These are phyloP conservation scores for Pseudomugil gertrudae DNA, from an alignment of 2,797 vertebrate species.

Conservation along the genomic window DNA sequence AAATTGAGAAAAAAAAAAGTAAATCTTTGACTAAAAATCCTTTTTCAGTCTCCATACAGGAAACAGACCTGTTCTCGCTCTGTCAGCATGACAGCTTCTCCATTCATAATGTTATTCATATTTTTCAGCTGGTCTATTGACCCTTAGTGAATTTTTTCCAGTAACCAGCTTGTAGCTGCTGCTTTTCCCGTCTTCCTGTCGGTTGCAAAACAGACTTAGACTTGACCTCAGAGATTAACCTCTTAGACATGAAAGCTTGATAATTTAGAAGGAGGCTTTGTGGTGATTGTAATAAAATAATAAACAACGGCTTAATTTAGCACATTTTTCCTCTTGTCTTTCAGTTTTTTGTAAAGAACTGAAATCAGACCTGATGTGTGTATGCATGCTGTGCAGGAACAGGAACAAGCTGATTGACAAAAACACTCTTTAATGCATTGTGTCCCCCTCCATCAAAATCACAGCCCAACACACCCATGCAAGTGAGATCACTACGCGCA, in stretches of 20 bases:
- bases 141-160: slow-evolving; percentile 16
- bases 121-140: not conserved
- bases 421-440: slow-evolving; percentile 46
- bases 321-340: slow-evolving; percentile 3
- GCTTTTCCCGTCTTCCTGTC: slow-evolving; percentile 25
- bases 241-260: slow-evolving; percentile 74
- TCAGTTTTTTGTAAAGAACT: not conserved
- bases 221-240: slow-evolving; percentile 79
- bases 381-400: slow-evolving; percentile 1
- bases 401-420: slow-evolving; percentile 44
- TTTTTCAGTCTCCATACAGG: slow-evolving; percentile 34
- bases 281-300: slow-evolving; percentile 73
- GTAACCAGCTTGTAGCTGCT: slow-evolving; percentile 3
- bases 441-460: slow-evolving; percentile 39
- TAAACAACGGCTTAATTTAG: slow-evolving; percentile 52
- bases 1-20: not conserved
- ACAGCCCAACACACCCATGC: slow-evolving; percentile 8
- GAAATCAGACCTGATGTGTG: slow-evolving; percentile 2
- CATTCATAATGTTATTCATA: slow-evolving; percentile 9
- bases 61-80: slow-evolving; percentile 49
- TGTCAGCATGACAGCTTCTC: slow-evolving; percentile 21
- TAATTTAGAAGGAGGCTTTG: slow-evolving; percentile 71
- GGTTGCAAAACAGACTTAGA: slow-evolving; percentile 43
- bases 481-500: slow-evolving; percentile 50
- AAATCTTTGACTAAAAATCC: slow-evolving; percentile 25